A percentile compares a stretch with the other conserved stretches of the same genome.
Conservation (phyloP, 2,113 vertebrate species). For the Nycticryphes semicollaris region DNA sequence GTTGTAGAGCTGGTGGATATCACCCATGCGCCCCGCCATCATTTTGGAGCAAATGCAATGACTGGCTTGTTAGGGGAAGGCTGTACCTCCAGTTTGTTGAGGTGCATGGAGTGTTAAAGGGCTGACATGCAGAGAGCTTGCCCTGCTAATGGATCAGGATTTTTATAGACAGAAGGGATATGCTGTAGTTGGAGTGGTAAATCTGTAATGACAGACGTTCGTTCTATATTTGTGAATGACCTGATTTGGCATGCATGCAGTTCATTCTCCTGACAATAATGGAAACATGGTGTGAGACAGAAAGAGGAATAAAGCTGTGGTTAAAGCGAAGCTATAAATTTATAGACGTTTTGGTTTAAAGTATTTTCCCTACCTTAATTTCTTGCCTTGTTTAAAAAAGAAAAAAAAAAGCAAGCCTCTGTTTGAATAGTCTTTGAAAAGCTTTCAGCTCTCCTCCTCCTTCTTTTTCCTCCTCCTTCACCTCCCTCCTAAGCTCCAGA, state of each 20-base stretch:
- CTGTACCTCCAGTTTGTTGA: neutral
- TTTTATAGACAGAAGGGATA: constrained; percentile 74
- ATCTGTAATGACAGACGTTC: constrained; percentile 80
- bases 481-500: constrained; percentile 39
- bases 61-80: constrained; percentile 31
- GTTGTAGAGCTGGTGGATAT: neutral
- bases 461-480: neutral
- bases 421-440: constrained; percentile 40
- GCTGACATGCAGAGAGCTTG: neutral
- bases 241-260: constrained; percentile 78
- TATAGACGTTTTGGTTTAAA: constrained; percentile 1
- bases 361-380: constrained; percentile 2
- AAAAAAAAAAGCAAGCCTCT: neutral
- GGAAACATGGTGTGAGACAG: constrained; percentile 71
- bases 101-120: constrained; percentile 32
- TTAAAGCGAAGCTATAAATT: constrained; percentile 28
- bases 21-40: neutral
- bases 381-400: neutral
- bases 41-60: neutral
- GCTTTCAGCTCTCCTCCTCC: constrained; percentile 38
- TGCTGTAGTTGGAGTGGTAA: constrained; percentile 68
- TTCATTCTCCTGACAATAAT: constrained; percentile 75
- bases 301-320: constrained; percentile 29
- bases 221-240: constrained; percentile 81
- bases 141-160: constrained; percentile 64